These are phyloP conservation scores for Pogona vitticeps DNA, from an alignment of 2,113 vertebrate species.

Conservation along the genomic window DNA sequence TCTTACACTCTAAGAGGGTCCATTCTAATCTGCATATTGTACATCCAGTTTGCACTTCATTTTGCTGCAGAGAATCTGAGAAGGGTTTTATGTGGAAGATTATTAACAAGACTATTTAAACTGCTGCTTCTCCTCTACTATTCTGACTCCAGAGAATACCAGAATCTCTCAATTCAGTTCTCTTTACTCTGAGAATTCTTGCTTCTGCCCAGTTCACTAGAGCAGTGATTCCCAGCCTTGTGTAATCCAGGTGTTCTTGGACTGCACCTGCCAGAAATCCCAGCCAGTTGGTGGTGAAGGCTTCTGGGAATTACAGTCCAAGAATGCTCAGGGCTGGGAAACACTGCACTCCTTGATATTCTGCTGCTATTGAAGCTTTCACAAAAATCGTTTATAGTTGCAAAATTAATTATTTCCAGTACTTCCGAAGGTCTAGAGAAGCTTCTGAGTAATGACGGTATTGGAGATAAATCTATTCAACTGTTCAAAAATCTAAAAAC, in stretches of 20 bases:
- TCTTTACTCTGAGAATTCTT: background rate
- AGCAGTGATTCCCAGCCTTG: too few species aligned
- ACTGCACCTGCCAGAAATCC: too few species aligned
- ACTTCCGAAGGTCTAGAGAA: background rate
- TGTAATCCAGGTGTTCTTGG: too few species aligned
- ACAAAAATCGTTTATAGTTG: background rate
- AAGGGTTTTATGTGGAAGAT: background rate
- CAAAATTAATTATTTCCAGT: background rate
- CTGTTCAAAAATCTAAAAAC: conserved; percentile 1
- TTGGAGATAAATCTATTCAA: background rate
- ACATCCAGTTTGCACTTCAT: background rate
- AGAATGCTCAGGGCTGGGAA: too few species aligned
- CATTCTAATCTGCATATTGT: background rate
- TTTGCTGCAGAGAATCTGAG: background rate
- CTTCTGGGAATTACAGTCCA: too few species aligned
- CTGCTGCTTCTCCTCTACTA: background rate
- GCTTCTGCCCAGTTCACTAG: background rate
- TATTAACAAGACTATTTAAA: background rate
- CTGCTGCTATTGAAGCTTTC: background rate
- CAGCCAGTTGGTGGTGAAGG: too few species aligned
- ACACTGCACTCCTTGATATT: background rate
- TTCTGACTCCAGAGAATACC: background rate
- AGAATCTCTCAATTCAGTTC: background rate
- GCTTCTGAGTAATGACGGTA: background rate
- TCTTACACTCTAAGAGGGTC: too few species aligned